A percentile compares a stretch with the other conserved stretches of the same genome.
These are phyloP conservation scores for Microplitis demolitor DNA, from an alignment of 1,140 invertebrate species.

Conservation along the genomic window DNA sequence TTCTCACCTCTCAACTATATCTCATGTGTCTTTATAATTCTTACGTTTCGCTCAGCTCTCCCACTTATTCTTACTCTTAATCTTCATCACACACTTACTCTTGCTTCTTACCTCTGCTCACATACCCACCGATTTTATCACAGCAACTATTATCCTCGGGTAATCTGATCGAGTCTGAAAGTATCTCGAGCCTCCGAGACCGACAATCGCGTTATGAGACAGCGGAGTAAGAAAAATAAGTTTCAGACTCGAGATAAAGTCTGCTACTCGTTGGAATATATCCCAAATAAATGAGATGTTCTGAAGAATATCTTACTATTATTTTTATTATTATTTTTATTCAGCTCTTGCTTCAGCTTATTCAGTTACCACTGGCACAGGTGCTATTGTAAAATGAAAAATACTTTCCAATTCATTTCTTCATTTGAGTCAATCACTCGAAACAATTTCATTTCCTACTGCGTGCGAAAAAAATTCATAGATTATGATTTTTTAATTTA, in stretches of 20 bases:
- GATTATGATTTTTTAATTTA: too few species aligned
- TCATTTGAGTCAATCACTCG: not conserved
- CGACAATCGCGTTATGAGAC: slow-evolving; percentile 38
- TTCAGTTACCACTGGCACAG: not conserved
- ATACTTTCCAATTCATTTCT: not conserved
- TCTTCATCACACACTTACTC: not conserved
- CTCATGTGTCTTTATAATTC: slow-evolving; percentile 10
- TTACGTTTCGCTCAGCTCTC: slow-evolving; percentile 22
- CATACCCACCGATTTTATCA: slow-evolving; percentile 17
- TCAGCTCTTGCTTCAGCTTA: not conserved
- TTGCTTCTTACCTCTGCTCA: not conserved
- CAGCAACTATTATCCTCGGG: slow-evolving; percentile 35
- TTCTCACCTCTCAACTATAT: slow-evolving; percentile 11
- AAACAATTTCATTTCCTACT: not conserved
- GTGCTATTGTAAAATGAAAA: not conserved
- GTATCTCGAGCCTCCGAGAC: slow-evolving; percentile 27
- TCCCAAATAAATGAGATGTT: slow-evolving; percentile 8
- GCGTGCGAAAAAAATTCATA: too few species aligned
- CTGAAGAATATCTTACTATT: not conserved
- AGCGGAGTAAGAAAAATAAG: not conserved
- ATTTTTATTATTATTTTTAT: not conserved
- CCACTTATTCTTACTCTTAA: not conserved
- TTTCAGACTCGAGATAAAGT: slow-evolving; percentile 6
- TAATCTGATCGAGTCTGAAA: slow-evolving; percentile 40
- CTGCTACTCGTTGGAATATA: not conserved